These are phyloP conservation scores for Rhorus exstirpatorius DNA, from an alignment of 2,888 invertebrate genomes.

Conservation along the genomic window DNA sequence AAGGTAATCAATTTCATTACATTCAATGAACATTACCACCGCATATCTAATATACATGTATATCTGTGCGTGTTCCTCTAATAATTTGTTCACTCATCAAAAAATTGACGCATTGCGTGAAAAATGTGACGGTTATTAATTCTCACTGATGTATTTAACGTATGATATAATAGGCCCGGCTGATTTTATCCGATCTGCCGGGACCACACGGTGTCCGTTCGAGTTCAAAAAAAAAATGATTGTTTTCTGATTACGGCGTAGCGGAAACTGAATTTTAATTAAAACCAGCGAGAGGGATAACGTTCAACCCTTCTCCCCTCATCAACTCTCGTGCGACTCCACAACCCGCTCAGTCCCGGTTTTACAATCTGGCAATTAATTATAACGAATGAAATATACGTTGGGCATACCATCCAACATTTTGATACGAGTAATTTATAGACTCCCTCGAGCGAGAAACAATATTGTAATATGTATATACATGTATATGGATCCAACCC, in stretches of 20 bases:
- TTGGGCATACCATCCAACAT: constrained; percentile 68
- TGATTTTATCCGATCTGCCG: constrained; percentile 35
- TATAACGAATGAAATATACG: constrained; percentile 75
- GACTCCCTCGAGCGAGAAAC: constrained; percentile 51
- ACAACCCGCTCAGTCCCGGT: constrained; percentile 1
- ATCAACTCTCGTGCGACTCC: constrained; percentile 3
- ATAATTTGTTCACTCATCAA: no score
- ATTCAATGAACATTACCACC: no score
- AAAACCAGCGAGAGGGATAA: constrained; percentile 66
- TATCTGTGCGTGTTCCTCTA: no score
- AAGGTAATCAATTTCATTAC: no score
- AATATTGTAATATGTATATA: constrained; percentile 65
- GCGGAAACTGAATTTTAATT: constrained; percentile 75
- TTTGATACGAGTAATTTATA: constrained; percentile 72
- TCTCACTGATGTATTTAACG: no score
- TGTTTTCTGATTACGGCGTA: constrained; percentile 72
- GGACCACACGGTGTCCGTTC: constrained; percentile 8
- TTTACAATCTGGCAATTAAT: constrained; percentile 68
- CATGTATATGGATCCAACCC: constrained; percentile 3
- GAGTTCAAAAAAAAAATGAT: constrained; percentile 66
- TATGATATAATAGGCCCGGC: neutral
- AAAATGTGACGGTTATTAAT: no score
- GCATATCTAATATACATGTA: no score
- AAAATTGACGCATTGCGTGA: no score
- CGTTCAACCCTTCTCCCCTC: constrained; percentile 27